These are phyloP conservation scores for Sebastes kiyomatsui DNA, from an alignment of 2,797 vertebrate genomes.

Conservation along the genomic window DNA sequence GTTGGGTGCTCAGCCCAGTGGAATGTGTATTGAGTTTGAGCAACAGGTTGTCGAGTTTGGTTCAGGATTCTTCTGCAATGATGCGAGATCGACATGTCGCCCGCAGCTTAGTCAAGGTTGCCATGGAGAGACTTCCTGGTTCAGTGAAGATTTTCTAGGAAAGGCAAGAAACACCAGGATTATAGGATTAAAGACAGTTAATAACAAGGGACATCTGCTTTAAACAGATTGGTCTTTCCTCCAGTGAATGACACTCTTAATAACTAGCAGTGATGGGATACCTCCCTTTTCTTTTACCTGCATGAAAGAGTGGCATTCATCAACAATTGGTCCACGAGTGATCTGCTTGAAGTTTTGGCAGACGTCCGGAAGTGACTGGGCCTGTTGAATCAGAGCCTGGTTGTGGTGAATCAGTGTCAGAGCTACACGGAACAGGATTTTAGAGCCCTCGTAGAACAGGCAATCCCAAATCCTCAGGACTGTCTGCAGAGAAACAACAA, in stretches of 20 bases:
- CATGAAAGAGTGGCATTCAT: constrained; percentile 93
- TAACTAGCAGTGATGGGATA: neutral
- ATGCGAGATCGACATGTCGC: constrained; percentile 80
- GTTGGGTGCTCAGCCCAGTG: constrained; percentile 32
- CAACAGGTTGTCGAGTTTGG: neutral
- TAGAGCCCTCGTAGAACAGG: constrained; percentile 96
- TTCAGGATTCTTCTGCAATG: constrained; percentile 73
- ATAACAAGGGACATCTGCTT: neutral
- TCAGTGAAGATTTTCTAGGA: constrained; percentile 90
- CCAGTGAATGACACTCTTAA: neutral
- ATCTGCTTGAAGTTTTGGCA: constrained; percentile 92
- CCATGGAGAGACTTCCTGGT: constrained; percentile 89
- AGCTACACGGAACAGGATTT: constrained; percentile 95
- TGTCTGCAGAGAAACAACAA: constrained; percentile 81
- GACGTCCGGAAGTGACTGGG: constrained; percentile 87
- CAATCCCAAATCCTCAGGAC: constrained; percentile 97
- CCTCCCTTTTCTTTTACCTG: constrained; percentile 80
- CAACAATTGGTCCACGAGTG: constrained; percentile 87
- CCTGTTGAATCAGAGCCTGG: constrained; percentile 87
- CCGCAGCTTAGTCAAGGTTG: constrained; percentile 87
- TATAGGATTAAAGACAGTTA: constrained; percentile 20
- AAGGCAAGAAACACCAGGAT: constrained; percentile 18
- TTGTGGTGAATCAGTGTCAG: constrained; percentile 92
- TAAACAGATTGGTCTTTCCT: neutral
- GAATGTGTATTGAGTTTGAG: constrained; percentile 63